These are phyloP conservation scores for Phthorimaea operculella DNA, from an alignment of 1,140 invertebrate genomes.

Conservation along the genomic window DNA sequence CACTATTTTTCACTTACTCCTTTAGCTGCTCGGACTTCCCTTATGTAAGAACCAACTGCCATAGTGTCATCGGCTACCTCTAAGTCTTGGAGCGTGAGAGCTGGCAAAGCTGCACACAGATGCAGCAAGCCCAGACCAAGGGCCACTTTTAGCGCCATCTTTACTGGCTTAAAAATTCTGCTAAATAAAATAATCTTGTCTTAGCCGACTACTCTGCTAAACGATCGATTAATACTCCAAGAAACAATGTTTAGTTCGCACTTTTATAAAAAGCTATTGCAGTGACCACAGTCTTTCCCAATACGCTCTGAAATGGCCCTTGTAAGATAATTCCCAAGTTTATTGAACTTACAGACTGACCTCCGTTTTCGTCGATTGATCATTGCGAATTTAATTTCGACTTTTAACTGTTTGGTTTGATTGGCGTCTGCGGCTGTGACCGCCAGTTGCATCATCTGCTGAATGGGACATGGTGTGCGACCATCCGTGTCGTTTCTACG, in stretches of 20 bases:
- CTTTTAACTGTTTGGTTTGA: no score
- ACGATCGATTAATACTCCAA: background rate
- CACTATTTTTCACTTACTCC: conserved; percentile 33
- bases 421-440: no score
- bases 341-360: no score
- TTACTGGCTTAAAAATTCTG: background rate
- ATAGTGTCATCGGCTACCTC: conserved; percentile 50
- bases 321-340: background rate
- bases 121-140: conserved; percentile 31
- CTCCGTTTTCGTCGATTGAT: background rate
- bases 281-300: conserved; percentile 38
- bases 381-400: background rate
- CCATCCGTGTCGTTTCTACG: no score
- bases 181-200: background rate
- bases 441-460: no score
- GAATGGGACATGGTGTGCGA: no score
- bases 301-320: conserved; percentile 13
- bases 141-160: conserved; percentile 17
- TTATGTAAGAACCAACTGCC: conserved; percentile 54
- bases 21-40: conserved; percentile 53
- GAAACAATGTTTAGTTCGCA: background rate
- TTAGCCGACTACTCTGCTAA: background rate
- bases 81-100: conserved; percentile 36
- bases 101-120: conserved; percentile 21
- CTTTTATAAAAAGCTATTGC: conserved; percentile 50